These are phyloP conservation scores for Forbesichthys papilliferus DNA, from an alignment of 2,113 vertebrate species.

Conservation along the genomic window DNA sequence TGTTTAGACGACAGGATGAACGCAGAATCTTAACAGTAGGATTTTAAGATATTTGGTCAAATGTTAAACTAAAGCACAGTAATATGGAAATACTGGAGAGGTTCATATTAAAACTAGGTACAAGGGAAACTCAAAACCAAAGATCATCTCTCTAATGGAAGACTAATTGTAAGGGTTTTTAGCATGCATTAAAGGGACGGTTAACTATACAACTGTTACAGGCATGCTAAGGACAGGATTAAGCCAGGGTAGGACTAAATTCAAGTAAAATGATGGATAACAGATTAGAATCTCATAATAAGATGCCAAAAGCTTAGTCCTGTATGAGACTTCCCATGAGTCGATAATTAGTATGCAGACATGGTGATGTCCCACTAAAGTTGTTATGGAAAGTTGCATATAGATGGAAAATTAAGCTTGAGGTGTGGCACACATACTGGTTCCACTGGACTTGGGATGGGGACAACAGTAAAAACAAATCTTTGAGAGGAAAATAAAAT, in stretches of 20 bases:
- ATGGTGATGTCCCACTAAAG: constrained; percentile 44
- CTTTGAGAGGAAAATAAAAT: constrained; percentile 44
- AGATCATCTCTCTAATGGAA: constrained; percentile 9
- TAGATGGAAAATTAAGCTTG: constrained; percentile 56
- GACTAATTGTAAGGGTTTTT: constrained; percentile 11
- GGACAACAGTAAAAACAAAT: constrained; percentile 52
- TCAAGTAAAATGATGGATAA: constrained; percentile 37
- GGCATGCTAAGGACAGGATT: constrained; percentile 31
- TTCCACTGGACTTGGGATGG: constrained; percentile 56
- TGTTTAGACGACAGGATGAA: too few relatives aligned
- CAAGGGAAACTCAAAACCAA: background rate
- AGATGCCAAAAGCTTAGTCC: constrained; percentile 22
- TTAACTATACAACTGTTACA: constrained; percentile 34
- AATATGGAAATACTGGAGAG: too few relatives aligned
- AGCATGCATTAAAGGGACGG: constrained; percentile 27
- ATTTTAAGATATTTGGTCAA: background rate
- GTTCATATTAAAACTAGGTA: background rate
- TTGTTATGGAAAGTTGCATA: constrained; percentile 52
- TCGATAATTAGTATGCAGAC: constrained; percentile 37
- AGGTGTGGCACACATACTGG: constrained; percentile 42
- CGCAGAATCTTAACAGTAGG: too few relatives aligned
- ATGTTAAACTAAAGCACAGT: too few relatives aligned
- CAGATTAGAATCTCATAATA: constrained; percentile 27
- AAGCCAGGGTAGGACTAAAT: constrained; percentile 22
- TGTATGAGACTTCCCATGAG: constrained; percentile 25